Base-by-base conservation (phyloP, 2,113 vertebrate species). In the Oxygymnocypris stewartii region DNA sequence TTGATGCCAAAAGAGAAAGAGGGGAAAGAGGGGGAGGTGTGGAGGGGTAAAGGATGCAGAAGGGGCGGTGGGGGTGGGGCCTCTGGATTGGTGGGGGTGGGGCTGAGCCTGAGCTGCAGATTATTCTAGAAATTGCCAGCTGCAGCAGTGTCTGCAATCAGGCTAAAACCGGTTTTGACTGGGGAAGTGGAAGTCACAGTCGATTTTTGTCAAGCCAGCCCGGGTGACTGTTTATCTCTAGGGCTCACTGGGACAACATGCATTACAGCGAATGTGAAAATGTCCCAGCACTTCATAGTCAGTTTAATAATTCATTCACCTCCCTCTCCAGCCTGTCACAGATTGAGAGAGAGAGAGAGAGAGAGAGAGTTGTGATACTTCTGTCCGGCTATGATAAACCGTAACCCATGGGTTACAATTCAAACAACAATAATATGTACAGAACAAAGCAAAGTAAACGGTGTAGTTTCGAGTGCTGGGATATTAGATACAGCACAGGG, bases 301-400 rank as follows among this genome's bases (percentile, higher is more conserved):
- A 94, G 80, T 92, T 97, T 95, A 96, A 96, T 96, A 96, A 96
- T 97, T 96, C 94, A 96, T 97, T 94, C 89, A 88, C 82, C 90
- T 85, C 73, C 74, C 79, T 65, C 84, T 87, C 91, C 89, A 88
- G 92, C 94, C 86, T 81, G 90, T 57, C 10, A 85, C 63, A 35
- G 74, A 83, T 37, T 51, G 74, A 8, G 47, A 67, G 69, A 31
- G 59, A 37, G 79, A 67, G 28, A n/a, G n/a, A n/a, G n/a, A n/a
- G n/a, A 31, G 37, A 23, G 85, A 42, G 6, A 20, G 78, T 25
- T 20, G 49, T 37, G 49, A 59, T n/a, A 71, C 16, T 35, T 51
- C 63, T 44, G 9, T 8, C 14, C n/a, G n/a, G n/a, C n/a, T 31
- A 59, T 67, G 79, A 65, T 49, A 67, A 44, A 81, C 37, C 11